phyloP scores from a whole-genome alignment of 1,140 invertebrate genomes.

The Thrips palmi region DNA sequence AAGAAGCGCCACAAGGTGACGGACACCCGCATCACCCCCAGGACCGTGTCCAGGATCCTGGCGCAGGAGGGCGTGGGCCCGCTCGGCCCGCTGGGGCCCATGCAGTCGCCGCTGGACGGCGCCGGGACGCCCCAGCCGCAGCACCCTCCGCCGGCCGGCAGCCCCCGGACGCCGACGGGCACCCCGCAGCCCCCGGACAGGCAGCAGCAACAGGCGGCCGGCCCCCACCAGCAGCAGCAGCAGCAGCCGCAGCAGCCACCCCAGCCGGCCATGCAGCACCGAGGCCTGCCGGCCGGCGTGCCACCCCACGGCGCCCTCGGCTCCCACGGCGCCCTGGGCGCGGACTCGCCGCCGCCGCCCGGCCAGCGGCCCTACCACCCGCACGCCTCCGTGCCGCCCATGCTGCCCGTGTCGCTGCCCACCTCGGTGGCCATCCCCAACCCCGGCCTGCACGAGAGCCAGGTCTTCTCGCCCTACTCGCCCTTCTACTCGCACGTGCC shows the following conservation, averaged over 20 bases:
- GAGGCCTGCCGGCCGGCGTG: slow-evolving; percentile 32
- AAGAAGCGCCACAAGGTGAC: slow-evolving; percentile 95
- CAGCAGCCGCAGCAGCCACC: slow-evolving; percentile 9
- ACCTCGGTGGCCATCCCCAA: slow-evolving; percentile 92
- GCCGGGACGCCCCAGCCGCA: slow-evolving; percentile 13
- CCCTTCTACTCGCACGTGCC: slow-evolving; percentile 44
- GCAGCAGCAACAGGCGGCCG: slow-evolving; percentile 12
- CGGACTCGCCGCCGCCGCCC: slow-evolving; percentile 36
- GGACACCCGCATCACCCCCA: slow-evolving; percentile 83
- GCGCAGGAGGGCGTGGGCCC: slow-evolving; percentile 60
- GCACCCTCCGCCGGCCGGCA: slow-evolving; percentile 9
- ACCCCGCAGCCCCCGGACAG: too few relatives aligned
- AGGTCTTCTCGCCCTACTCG: slow-evolving; percentile 79
- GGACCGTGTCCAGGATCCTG: slow-evolving; percentile 69
- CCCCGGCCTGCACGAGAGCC: slow-evolving; percentile 84
- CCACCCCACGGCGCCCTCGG: slow-evolving; percentile 52
- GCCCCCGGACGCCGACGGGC: slow-evolving; percentile 8
- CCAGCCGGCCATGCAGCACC: slow-evolving; percentile 19
- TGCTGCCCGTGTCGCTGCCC: slow-evolving; percentile 71
- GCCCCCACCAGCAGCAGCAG: slow-evolving; percentile 15
- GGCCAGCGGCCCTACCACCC: slow-evolving; percentile 42
- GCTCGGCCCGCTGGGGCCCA: background rate
- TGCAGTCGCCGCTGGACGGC: too few relatives aligned
- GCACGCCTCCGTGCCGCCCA: slow-evolving; percentile 58
- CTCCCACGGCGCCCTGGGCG: slow-evolving; percentile 49